These are phyloP conservation scores for Melanogrammus aeglefinus DNA, from an alignment of 2,797 vertebrate species.

Conservation along the genomic window DNA sequence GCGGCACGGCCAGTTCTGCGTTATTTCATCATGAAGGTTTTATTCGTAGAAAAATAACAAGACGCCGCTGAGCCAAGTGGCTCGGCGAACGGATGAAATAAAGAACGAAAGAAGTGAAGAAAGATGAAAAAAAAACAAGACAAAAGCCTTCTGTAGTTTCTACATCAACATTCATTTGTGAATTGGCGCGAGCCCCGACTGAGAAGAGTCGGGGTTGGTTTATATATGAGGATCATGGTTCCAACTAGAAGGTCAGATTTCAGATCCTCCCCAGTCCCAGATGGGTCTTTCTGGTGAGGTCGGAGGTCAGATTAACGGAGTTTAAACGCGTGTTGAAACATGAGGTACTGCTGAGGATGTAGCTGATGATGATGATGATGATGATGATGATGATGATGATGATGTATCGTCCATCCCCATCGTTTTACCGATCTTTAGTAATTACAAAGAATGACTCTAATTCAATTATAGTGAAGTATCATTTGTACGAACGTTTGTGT, in stretches of 20 bases:
- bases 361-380: too few relatives aligned
- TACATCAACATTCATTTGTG: conserved; percentile 67
- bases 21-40: conserved; percentile 71
- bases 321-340: too few relatives aligned
- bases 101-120: background rate
- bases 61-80: conserved; percentile 49
- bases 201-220: conserved; percentile 48
- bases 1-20: conserved; percentile 41
- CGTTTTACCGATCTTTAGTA: too few relatives aligned
- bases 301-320: too few relatives aligned
- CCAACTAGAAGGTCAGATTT: too few relatives aligned
- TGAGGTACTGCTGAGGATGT: too few relatives aligned
- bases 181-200: conserved; percentile 56
- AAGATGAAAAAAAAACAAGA: conserved; percentile 38
- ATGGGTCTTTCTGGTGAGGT: background rate
- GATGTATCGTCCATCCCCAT: background rate
- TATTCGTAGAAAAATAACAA: conserved; percentile 68
- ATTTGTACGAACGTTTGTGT: background rate
- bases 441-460: too few relatives aligned
- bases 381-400: background rate
- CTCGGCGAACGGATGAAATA: conserved; percentile 42
- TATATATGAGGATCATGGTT: background rate
- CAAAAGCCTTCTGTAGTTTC: conserved; percentile 77
- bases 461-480: background rate
- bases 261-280: background rate